Base-by-base conservation (phyloP, 1,140 invertebrate genomes). In the Brachionus rubens region DNA sequence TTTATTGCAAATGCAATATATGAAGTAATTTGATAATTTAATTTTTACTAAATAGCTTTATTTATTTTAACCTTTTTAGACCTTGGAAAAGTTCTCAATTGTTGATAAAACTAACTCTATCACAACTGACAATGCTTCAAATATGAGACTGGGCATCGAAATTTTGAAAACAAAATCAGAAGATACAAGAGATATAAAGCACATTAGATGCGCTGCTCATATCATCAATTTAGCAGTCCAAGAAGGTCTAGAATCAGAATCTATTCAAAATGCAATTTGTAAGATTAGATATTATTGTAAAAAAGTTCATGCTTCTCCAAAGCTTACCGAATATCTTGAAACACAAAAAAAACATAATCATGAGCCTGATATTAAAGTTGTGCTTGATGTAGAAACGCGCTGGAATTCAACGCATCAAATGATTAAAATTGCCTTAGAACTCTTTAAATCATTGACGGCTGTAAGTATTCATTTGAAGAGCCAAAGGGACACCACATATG, bases 1-100 rank as follows among this genome's bases (percentile, higher is more conserved):
- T 67, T 78, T 56, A 77, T 80, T 24, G 21, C 52, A 41, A 28
- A 78, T 52, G 47, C 77, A 16, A 70, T 80, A 24, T 26, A 76
- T 36, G 50, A 65, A 46, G 54, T 76, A 43, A 59, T 72, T 33
- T 30, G 6, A 33, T 56, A 1, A 3, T 56, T 33, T 2, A 48
- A 56, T 30, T 4, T n/a, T n/a, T n/a, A n/a, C n/a, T n/a, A n/a
- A 56, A 56, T 12, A 30, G 2, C n/a, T 56, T 33, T 12, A 33
- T 30, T 56, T 30, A 56, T 30, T 12, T 30, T 56, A 33, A 30
- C 30, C 30, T 56, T 28, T 14, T 1, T 7, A 36, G 54, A 30
- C 19, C 33, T 59, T 33, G 33, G n/a, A 59, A 33, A 36, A 59
- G 0, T 36, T 19, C 33, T 59, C 54, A 16, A 59, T 59, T 1